Evolutionary conservation across 2,888 invertebrate species (phyloP), one percentile per base, ranked within the genome.

Genomic region (Metalampra italica): DNA sequence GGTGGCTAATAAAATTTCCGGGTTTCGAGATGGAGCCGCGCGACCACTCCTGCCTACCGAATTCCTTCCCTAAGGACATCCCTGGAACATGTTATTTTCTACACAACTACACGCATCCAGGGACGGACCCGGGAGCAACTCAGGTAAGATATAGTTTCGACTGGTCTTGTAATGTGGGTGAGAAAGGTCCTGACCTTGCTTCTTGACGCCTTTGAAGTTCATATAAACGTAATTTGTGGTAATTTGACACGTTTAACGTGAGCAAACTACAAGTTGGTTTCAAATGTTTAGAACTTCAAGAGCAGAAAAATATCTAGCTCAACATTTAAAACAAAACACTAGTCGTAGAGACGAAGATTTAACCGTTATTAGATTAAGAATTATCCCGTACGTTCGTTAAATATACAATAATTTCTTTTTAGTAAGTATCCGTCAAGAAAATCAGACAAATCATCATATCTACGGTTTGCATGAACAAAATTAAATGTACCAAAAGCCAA

Each of bases 71-170:
- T 41, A 90, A 92, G 64, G 92, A 94, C 68, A 93, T 93, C 49
- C 91, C 93, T 41, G 96, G 95, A 59, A 96, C 95, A 34, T 97
- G 97, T 75, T 93, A 97, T 85, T 97, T 97, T 80, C 91, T 97
- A 47, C 93, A 93, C 67, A 93, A 92, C 61, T 97, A 96, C 87
- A 91, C 90, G 53, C 94, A 96, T 78, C 93, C 93, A 0, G 91
- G 91, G 7, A 85, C 95, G 34, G 91, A 92, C 46, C 80, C 83
- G 7, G 86, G 82, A 4, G 88, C 91, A 36, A 81, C 93, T 1
- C 89, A 94, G 83, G 88, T 88, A 59, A 78, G 73, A 37, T 49
- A 52, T 59, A 53, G 43, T 34, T 43, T 57, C 30, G 14, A 47
- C 7, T 39, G 39, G 14, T 50, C 13, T 29, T 12, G n/a, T 9